These are phyloP conservation scores for Anthophora plumipes DNA, from an alignment of 2,888 invertebrate genomes.

Conservation along the genomic window DNA sequence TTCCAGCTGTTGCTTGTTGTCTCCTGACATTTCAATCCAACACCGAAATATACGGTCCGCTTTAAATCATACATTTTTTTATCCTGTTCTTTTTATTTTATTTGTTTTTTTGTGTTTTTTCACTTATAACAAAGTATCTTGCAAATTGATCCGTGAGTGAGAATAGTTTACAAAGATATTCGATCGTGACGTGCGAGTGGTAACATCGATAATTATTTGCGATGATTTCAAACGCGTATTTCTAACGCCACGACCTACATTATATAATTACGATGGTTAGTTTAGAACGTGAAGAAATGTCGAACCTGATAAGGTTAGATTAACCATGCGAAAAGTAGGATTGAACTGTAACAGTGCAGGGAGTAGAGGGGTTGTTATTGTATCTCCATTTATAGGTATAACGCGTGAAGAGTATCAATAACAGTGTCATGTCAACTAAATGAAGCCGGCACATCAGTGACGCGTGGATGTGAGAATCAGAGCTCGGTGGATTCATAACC, in stretches of 20 bases:
- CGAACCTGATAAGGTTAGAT: neutral
- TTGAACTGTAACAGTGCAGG: neutral
- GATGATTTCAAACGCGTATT: neutral
- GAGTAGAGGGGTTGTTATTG: neutral
- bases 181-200: neutral
- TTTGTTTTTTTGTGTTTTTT: no score
- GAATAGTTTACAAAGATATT: neutral
- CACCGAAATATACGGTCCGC: neutral
- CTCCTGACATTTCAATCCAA: neutral
- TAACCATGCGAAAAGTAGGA: neutral
- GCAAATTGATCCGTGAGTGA: neutral
- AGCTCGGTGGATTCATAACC: conserved; percentile 73
- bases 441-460: conserved; percentile 28
- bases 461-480: conserved; percentile 57
- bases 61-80: neutral
- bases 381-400: neutral
- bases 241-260: neutral
- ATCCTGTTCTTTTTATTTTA: no score
- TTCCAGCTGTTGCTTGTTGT: conserved; percentile 5
- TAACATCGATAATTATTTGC: neutral
- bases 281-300: neutral
- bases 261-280: conserved; percentile 9
- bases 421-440: conserved; percentile 4
- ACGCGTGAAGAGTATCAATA: conserved; percentile 19
- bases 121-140: neutral